phyloP scores from a whole-genome alignment of 1,140 invertebrate species.

The Drosophila ambigua region DNA sequence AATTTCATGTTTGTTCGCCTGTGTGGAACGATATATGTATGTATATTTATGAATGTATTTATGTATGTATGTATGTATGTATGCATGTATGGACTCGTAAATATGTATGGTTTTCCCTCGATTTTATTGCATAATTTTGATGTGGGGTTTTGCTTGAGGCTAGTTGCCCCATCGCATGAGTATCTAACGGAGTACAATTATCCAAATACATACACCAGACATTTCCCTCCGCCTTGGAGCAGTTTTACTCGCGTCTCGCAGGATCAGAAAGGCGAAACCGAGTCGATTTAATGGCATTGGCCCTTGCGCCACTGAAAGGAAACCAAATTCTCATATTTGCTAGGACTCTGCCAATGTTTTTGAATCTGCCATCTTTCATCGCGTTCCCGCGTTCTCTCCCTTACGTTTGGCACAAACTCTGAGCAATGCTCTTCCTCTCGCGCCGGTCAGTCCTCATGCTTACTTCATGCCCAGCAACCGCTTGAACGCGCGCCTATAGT shows the following conservation, averaged over 20 bases:
- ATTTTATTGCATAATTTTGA: conserved; percentile 23
- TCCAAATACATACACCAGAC: conserved; percentile 14
- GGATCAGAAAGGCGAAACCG: background rate
- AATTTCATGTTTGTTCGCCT: conserved; percentile 41
- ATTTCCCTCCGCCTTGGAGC: conserved; percentile 15
- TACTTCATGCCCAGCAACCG: conserved; percentile 89
- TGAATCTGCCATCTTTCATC: background rate
- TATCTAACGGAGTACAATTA: conserved; percentile 45
- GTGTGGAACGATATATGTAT: conserved; percentile 20
- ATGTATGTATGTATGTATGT: conserved; percentile 11
- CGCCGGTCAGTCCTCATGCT: conserved; percentile 8
- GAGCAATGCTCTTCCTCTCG: conserved; percentile 45
- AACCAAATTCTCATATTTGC: too few relatives aligned
- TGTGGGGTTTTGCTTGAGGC: conserved; percentile 4
- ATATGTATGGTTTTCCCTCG: conserved; percentile 17
- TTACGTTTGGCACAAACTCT: conserved; percentile 70
- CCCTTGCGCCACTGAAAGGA: too few relatives aligned
- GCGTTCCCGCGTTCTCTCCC: background rate
- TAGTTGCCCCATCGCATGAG: conserved; percentile 27
- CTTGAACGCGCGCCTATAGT: conserved; percentile 97
- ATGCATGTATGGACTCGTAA: too few relatives aligned
- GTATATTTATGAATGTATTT: conserved; percentile 13
- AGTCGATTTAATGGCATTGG: too few relatives aligned
- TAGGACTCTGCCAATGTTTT: background rate
- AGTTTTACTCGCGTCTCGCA: conserved; percentile 9